phyloP scores from a whole-genome alignment of 2,888 invertebrate genomes.

The Protonemura montana region DNA sequence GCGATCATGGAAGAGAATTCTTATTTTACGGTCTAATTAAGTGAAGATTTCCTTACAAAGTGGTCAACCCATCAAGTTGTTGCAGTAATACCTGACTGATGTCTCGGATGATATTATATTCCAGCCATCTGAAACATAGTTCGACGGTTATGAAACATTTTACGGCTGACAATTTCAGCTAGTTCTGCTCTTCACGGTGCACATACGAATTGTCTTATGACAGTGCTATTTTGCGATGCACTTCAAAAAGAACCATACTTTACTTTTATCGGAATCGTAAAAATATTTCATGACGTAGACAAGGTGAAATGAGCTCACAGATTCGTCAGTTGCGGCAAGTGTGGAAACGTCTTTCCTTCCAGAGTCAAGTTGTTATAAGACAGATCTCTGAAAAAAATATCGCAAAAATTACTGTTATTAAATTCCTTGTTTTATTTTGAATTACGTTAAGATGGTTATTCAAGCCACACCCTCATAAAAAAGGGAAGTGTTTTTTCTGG shows the following conservation, averaged over 20 bases:
- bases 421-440: neutral
- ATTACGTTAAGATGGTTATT: too few relatives aligned
- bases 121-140: slow-evolving; percentile 54
- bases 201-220: neutral
- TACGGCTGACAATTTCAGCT: neutral
- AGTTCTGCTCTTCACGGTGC: neutral
- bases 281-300: neutral
- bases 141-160: neutral
- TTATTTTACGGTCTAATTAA: slow-evolving; percentile 24
- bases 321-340: slow-evolving; percentile 60
- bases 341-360: slow-evolving; percentile 60
- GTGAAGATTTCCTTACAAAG: slow-evolving; percentile 40
- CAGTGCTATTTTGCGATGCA: neutral
- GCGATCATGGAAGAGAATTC: too few relatives aligned
- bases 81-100: slow-evolving; percentile 61
- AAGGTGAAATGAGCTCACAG: slow-evolving; percentile 57
- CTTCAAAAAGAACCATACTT: neutral
- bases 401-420: neutral
- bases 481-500: too few relatives aligned
- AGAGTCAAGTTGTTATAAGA: slow-evolving; percentile 62
- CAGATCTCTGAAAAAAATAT: slow-evolving; percentile 55
- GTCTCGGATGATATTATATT: slow-evolving; percentile 60
- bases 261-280: neutral
- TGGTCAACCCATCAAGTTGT: slow-evolving; percentile 58
- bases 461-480: too few relatives aligned